Base-by-base conservation (phyloP, 1,140 invertebrate genomes). In the Diabrotica virgifera region DNA sequence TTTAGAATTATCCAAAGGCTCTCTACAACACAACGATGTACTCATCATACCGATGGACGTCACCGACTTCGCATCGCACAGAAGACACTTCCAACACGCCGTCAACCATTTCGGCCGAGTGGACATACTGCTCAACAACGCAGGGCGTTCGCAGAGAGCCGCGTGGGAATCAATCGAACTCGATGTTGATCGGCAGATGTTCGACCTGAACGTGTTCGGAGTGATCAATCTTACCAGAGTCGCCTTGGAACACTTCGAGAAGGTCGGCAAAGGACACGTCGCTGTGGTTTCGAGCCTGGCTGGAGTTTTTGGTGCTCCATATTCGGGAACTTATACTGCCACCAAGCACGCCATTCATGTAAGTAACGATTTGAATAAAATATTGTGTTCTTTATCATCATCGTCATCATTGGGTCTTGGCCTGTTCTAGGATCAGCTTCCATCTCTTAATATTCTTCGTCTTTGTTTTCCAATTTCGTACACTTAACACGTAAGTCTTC, bases 331-430 rank as follows among this genome's bases (percentile, higher is more conserved):
- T 0, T 96, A 96, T 75, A 89, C 87, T 59, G 93, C 82, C 7
- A 82, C 89, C 0, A 96, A 96, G 79, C 87, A 91, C 80, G 91
- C 93, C 0, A 72, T 96, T 52, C 90, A 94, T 74, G 92, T 92
- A 81, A 71, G 71, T 60, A 24, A 24, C 24, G 24, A 24, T 24
- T 24, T 24, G 1, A 2, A 24, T 24, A 24, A 24, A 4, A 24
- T 24, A 1, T 24, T 4, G 24, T 24, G 24, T 24, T n/a, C n/a
- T n/a, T n/a, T n/a, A n/a, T n/a, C n/a, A n/a, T n/a, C n/a, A n/a
- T n/a, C n/a, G n/a, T n/a, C n/a, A n/a, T n/a, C n/a, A n/a, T n/a
- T n/a, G n/a, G n/a, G n/a, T n/a, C n/a, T n/a, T n/a, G n/a, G n/a
- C n/a, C n/a, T n/a, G n/a, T n/a, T n/a, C n/a, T n/a, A n/a, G n/a